Percentiles rank a stretch among this genome's conserved stretches.
These are phyloP conservation scores for Catharus ustulatus DNA, from an alignment of 2,797 vertebrate species.

Conservation along the genomic window DNA sequence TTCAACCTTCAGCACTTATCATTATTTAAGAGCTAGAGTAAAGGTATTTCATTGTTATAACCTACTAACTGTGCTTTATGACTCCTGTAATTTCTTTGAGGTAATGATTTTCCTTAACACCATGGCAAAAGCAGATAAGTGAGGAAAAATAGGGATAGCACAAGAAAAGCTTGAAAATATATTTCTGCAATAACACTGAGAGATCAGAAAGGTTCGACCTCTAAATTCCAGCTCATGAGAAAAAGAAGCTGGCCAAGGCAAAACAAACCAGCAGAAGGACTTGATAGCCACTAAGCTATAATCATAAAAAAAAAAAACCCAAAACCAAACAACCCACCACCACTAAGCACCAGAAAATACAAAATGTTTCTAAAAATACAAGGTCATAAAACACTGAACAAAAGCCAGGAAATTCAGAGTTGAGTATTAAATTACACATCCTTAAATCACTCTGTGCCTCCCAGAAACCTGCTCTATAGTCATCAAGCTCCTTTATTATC, in stretches of 20 bases:
- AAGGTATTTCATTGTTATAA: not conserved
- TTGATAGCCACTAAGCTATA: not conserved
- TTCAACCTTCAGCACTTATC: not conserved
- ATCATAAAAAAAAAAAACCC: not conserved
- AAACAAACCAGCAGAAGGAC: not conserved
- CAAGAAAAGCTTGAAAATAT: not conserved
- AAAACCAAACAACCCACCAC: not conserved
- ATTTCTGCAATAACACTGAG: not conserved
- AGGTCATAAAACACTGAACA: slow-evolving; percentile 43
- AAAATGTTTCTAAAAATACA: slow-evolving; percentile 60
- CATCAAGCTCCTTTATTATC: not conserved
- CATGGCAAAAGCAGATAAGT: not conserved
- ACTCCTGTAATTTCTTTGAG: not conserved
- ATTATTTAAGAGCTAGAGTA: not conserved
- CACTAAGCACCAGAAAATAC: slow-evolving; percentile 34
- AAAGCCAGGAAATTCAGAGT: slow-evolving; percentile 49
- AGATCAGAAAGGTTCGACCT: not conserved
- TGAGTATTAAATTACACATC: slow-evolving; percentile 32
- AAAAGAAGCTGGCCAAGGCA: not conserved
- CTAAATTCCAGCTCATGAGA: not conserved
- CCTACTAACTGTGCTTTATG: not conserved
- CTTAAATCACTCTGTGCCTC: not conserved
- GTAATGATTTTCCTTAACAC: not conserved
- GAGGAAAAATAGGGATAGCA: not conserved
- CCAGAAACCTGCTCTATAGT: not conserved